Percentiles rank a stretch among this genome's conserved stretches.
These are phyloP conservation scores for Xyrauchen texanus DNA, from an alignment of 2,113 vertebrate species.

Conservation along the genomic window DNA sequence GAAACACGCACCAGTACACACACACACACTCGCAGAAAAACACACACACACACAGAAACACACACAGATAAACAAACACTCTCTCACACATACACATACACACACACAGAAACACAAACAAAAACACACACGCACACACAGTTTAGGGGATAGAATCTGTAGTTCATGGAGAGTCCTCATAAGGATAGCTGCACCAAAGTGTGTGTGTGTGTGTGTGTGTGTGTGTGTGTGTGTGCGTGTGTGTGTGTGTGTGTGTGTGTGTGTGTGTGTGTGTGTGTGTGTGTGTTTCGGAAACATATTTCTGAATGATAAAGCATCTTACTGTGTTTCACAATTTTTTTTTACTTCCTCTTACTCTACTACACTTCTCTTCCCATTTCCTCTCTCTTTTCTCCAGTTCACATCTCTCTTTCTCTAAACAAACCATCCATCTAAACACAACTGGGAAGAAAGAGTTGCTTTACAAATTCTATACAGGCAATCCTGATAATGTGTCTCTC, in stretches of 20 bases:
- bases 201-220: background rate
- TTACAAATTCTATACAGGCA: conserved; percentile 62
- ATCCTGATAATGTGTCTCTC: conserved; percentile 26
- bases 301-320: conserved; percentile 6
- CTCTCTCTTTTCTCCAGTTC: conserved; percentile 38
- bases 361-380: conserved; percentile 15
- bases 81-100: too few relatives aligned
- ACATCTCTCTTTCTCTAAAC: conserved; percentile 41
- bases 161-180: too few relatives aligned
- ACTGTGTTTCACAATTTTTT: background rate
- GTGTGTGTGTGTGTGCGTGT: background rate
- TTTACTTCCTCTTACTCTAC: conserved; percentile 19
- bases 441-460: conserved; percentile 56
- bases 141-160: too few relatives aligned
- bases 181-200: too few relatives aligned
- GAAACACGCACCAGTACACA: too few relatives aligned
- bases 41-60: too few relatives aligned
- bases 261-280: background rate
- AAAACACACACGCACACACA: too few relatives aligned
- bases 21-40: too few relatives aligned
- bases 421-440: conserved; percentile 36
- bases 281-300: background rate
- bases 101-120: too few relatives aligned
- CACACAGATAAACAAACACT: too few relatives aligned
- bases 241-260: background rate